Evolutionary conservation across 2,888 invertebrate species (phyloP), one percentile per base, ranked within the genome.

Genomic region (Oxycera nigricornis): DNA sequence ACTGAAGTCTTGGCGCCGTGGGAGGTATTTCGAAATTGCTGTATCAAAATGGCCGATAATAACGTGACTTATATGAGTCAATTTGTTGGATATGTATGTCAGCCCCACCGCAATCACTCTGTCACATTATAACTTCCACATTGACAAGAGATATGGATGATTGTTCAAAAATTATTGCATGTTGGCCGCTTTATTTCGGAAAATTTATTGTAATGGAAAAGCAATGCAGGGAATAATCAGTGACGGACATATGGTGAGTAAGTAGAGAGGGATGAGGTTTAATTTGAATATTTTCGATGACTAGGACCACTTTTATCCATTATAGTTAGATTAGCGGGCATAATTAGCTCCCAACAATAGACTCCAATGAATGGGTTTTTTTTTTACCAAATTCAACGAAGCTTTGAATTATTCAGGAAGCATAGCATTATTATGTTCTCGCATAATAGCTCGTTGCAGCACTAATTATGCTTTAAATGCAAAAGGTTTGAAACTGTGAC

Each of bases 41-140:
- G 70, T 52, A 52, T 52, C 55, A 70, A 70, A 70, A 70, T 70
- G 55, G 70, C 31, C 55, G 70, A 70, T 70, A 70, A 70, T 70
- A 55, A 31, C 70, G 52, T 70, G 70, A 70, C 70, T 70, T 70
- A 55, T 70, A 70, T 52, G 52, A 70, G 70, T 31, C 70, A 55
- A 70, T 70, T 70, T 70, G 70, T 31, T 70, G 55, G 70, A 70
- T 70, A 55, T 67, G 41, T 67, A 22, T 46, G 46, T 20, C 26
- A 35, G n/a, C 65, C 22, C 24, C n/a, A 1, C 41, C 11, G 24
- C 41, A 70, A 70, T 70, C 52, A 70, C 28, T 55, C 55, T 35
- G 17, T 39, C 41, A 7, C 24, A 41, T 24, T 39, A 65, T 65
- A 7, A 22, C 30, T 14, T 39, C n/a, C 31, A 46, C 4, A n/a